A percentile compares a stretch with the other conserved stretches of the same genome.
phyloP scores from a whole-genome alignment of 1,140 invertebrate genomes.

The Temnothorax nylanderi region DNA sequence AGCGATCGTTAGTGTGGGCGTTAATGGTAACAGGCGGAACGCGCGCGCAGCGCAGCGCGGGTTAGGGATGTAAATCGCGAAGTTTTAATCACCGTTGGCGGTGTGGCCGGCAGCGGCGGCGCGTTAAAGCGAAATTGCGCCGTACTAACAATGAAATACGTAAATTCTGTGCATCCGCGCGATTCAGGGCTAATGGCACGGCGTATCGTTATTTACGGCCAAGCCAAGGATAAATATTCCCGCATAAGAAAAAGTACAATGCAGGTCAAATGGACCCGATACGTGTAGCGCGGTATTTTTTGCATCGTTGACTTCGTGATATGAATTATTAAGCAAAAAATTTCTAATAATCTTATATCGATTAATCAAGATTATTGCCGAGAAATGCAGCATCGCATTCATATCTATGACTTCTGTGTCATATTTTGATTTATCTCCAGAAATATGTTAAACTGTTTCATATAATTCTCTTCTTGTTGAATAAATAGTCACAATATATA shows the following conservation, averaged over 20 bases:
- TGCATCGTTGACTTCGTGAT: not conserved
- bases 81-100: slow-evolving; percentile 58
- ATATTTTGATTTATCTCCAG: not conserved
- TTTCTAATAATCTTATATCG: not conserved
- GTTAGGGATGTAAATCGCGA: slow-evolving; percentile 61
- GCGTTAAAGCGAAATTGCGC: slow-evolving; percentile 61
- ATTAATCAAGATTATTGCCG: not conserved
- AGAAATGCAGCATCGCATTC: not conserved
- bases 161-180: slow-evolving; percentile 60
- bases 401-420: not conserved
- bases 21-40: slow-evolving; percentile 55
- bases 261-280: slow-evolving; percentile 2
- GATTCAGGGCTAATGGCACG: slow-evolving; percentile 55
- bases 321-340: not conserved
- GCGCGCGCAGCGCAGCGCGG: slow-evolving; percentile 26
- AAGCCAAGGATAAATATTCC: slow-evolving; percentile 43
- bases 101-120: slow-evolving; percentile 53
- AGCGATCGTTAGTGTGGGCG: slow-evolving; percentile 46
- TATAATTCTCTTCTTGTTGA: not conserved
- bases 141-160: slow-evolving; percentile 61
- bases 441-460: not conserved
- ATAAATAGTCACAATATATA: not conserved
- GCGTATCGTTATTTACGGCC: slow-evolving; percentile 55
- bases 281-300: not conserved
- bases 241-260: slow-evolving; percentile 39